Evolutionary conservation across 2,113 vertebrate species (phyloP), one percentile per base, ranked within the genome.

Genomic region (Hemicordylus capensis): DNA sequence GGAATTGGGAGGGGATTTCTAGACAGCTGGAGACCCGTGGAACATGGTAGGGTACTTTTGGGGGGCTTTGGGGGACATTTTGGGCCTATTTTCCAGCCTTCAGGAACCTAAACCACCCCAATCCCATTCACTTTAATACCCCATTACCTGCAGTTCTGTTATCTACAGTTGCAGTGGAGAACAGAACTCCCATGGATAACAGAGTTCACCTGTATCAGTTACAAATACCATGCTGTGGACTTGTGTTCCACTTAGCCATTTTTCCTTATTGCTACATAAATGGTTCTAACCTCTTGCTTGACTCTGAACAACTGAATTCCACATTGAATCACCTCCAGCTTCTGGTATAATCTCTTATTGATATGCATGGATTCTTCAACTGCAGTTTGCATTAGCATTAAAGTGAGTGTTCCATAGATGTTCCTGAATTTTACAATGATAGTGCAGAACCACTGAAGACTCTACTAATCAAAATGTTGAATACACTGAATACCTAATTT

Each of bases 371-470:
- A 61, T 76, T 80, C 44, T 63, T 59, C 63, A 61, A 24, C 14
- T 51, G 42, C 34, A 31, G 54, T 15, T 42, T 34, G 64, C 31
- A 75, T 66, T 70, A 20, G 61, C 26, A 26, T 61, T 74, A 72
- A 75, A 87, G 72, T 28, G 14, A 91, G 66, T 34, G 8, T 39
- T 0, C 37, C 75, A 61, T 42, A 64, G 66, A 78, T 61, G 56
- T 64, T 46, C 56, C 74, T 78, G 42, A 82, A 83, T 46, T 63
- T 83, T 72, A 73, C 42, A 61, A 87, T 78, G 75, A 72, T 34
- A 83, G 22, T 42, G 54, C 37, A 56, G 61, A 63, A 10, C 74
- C 51, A 82, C 0, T 59, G 26, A 24, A 51, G 0, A 1, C 28
- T 42, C 10, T 2, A 26, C 75, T 54, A 83, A 84, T 34, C 12